Evolutionary conservation across 1,140 invertebrate species (phyloP).

Genomic region (Bombus turneri): DNA sequence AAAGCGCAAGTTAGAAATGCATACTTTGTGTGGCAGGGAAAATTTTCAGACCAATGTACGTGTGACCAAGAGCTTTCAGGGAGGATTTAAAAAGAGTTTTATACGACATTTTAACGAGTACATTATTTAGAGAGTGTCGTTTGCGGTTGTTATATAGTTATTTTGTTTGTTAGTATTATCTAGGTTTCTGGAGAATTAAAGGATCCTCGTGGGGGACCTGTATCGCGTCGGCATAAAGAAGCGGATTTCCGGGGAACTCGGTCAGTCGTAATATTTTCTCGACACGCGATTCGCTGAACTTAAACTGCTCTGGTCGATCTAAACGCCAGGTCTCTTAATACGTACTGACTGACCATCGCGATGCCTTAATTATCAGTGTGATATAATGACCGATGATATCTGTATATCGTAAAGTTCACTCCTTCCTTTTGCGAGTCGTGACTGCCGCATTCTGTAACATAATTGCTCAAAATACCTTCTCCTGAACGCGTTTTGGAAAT

Average conservation of each 20-base stretch:
- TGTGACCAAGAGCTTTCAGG: no score
- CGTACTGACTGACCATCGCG: background rate
- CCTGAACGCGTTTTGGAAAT: background rate
- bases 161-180: background rate
- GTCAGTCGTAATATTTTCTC: background rate
- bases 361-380: conserved; percentile 27
- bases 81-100: background rate
- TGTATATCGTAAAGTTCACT: background rate
- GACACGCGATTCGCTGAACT: conserved; percentile 15
- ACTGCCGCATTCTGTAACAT: background rate
- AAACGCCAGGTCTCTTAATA: conserved; percentile 25
- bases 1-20: background rate
- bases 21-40: background rate
- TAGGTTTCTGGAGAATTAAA: background rate
- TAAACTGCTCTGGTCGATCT: conserved; percentile 16
- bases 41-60: background rate
- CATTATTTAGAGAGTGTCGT: background rate
- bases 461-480: background rate
- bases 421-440: background rate
- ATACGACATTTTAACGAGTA: background rate
- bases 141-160: background rate
- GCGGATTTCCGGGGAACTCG: background rate
- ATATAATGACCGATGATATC: conserved; percentile 10
- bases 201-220: no score
- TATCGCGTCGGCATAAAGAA: background rate